These are phyloP conservation scores for Melinopterus prodromus DNA, from an alignment of 2,888 invertebrate genomes.

Conservation along the genomic window DNA sequence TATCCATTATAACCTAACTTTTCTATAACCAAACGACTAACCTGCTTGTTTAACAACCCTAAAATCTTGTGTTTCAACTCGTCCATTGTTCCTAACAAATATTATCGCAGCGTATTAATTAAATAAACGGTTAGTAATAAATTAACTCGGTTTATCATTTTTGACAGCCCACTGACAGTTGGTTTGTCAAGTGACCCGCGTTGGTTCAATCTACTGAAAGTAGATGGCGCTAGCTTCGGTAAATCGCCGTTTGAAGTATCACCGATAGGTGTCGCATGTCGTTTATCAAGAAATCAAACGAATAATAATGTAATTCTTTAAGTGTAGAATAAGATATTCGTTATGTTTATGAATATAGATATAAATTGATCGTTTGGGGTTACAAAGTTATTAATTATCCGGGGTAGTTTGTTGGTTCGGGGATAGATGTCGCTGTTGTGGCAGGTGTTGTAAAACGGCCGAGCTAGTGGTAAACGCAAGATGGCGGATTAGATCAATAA, in stretches of 20 bases:
- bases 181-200: too few relatives aligned
- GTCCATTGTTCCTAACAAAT: constrained; percentile 49
- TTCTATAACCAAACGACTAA: constrained; percentile 16
- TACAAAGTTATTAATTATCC: too few relatives aligned
- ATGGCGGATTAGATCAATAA: constrained; percentile 47
- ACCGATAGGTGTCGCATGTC: neutral
- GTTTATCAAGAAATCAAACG: too few relatives aligned
- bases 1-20: constrained; percentile 31
- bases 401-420: neutral
- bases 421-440: constrained; percentile 14
- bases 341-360: too few relatives aligned
- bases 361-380: too few relatives aligned
- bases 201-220: too few relatives aligned
- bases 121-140: constrained; percentile 9
- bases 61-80: constrained; percentile 60
- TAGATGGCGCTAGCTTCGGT: too few relatives aligned
- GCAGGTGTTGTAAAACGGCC: neutral
- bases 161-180: neutral
- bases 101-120: neutral
- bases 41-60: constrained; percentile 55
- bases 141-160: neutral
- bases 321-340: too few relatives aligned
- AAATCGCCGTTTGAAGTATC: too few relatives aligned
- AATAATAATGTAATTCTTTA: too few relatives aligned
- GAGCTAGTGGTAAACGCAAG: constrained; percentile 31